Base-by-base conservation (phyloP, 2,888 invertebrate genomes). In the Stenodera caucasica region DNA sequence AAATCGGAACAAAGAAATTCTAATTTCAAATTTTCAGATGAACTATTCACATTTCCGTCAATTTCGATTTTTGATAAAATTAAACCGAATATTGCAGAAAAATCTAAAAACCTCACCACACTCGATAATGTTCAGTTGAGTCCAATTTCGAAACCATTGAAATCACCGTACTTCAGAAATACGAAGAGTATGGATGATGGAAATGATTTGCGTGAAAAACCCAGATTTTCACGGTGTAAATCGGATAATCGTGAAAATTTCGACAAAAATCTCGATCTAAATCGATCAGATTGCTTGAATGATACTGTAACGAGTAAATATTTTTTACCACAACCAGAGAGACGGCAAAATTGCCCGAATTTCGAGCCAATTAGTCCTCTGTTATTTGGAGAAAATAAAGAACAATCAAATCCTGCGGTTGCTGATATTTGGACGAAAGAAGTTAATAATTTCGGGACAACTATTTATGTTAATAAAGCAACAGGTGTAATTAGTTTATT, bases 381-480 rank as follows among this genome's bases (percentile, higher is more conserved):
- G 11, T n/a, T 21, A 2, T 23, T 15, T 53, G 21, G 52, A 18
- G 9, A 7, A 18, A 7, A 51, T 29, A 0, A 51, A n/a, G 6
- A 26, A 51, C 29, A 51, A 51, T n/a, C 21, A n/a, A 15, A 8
- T 32, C 11, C 9, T 12, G n/a, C 0, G 1, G 4, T 4, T 23
- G 9, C 3, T 30, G 29, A 2, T 11, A 65, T 68, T 23, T 72
- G 73, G 72, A 53, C 65, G 8, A 63, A 71, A 63, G 69, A 64
- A 45, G n/a, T 63, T 9, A 72, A 77, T 58, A 63, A 66, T 12
- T 63, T 67, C 53, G 78, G 78, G 5, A 74, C 64, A 32, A 62
- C 52, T 35, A 71, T 72, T 63, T 78, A 72, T 64, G 58, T 78
- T 3, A 74, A 80, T 57, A 67, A 67, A 53, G 67, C 66, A 63